Percentiles rank a stretch among this genome's conserved stretches.
Evolutionary conservation across 1,140 invertebrate genomes (phyloP).

Genomic region (Nilaparvata lugens): DNA sequence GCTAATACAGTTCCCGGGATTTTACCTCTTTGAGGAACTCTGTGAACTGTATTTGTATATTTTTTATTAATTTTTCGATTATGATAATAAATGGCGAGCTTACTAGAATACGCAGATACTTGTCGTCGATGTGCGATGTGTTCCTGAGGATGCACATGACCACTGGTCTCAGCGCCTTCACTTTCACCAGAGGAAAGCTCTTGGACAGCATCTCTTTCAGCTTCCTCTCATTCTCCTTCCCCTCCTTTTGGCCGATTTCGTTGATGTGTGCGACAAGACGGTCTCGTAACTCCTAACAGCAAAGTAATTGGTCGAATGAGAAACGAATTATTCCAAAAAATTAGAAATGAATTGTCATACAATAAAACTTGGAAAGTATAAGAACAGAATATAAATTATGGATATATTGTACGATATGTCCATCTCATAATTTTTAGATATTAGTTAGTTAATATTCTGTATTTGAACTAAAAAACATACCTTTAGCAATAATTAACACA

Average conservation of each 20-base stretch:
- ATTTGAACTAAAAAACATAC: too few relatives aligned
- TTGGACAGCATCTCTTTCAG: constrained; percentile 85
- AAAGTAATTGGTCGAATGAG: neutral
- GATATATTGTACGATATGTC: too few relatives aligned
- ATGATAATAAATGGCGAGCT: constrained; percentile 5
- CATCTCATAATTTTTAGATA: too few relatives aligned
- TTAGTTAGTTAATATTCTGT: too few relatives aligned
- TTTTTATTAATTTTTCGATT: too few relatives aligned
- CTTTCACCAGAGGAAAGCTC: constrained; percentile 87
- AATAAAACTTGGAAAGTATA: constrained; percentile 3
- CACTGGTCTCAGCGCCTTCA: constrained; percentile 86
- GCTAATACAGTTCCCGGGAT: too few relatives aligned
- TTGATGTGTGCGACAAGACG: constrained; percentile 81
- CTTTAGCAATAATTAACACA: too few relatives aligned
- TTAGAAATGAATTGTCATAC: neutral
- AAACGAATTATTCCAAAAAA: constrained; percentile 16
- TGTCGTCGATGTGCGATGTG: constrained; percentile 87
- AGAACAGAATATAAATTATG: constrained; percentile 1
- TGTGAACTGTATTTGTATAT: too few relatives aligned
- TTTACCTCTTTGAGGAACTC: too few relatives aligned
- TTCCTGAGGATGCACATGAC: constrained; percentile 92
- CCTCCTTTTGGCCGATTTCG: constrained; percentile 70
- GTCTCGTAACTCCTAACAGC: constrained; percentile 64
- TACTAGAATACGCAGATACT: constrained; percentile 74
- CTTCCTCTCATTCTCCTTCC: constrained; percentile 70